Base-by-base conservation (phyloP, 2,888 invertebrate species). In the Pollenia griseotomentosa region DNA sequence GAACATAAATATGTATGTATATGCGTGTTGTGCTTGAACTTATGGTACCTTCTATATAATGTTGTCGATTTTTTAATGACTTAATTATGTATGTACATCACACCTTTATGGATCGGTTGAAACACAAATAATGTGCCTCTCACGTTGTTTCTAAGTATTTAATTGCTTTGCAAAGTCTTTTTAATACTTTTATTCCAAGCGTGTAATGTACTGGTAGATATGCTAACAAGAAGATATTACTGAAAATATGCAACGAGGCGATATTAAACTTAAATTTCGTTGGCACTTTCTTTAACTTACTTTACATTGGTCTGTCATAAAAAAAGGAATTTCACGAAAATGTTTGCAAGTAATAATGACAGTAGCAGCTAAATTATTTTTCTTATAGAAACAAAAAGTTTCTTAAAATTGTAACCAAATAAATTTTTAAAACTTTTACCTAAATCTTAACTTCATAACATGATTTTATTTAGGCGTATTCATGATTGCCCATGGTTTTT, bases 1-100 rank as follows among this genome's bases (percentile, higher is more conserved):
- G n/a, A 23, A 4, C 6, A 33, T 33, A 46, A 59, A 66, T 65
- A 65, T 2, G 23, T 48, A 33, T 70, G 66, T 59, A 40, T 61
- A 42, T 73, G 57, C 55, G 74, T 74, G 40, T 55, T 61, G 48
- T 74, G 6, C 40, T 74, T 74, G 84, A 79, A 80, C 79, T 79
- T 63, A 61, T 63, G 42, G 74, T 75, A 61, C 53, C 61, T 80
- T 46, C 23, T 19, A 14, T n/a, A 51, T 42, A 70, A 53, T 53
- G 33, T 42, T 55, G 68, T 48, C 57, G 42, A 80, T 75, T 75
- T 75, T 80, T 42, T 80, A 80, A 80, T 70, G 74, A 85, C 80
- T 80, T 80, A 70, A 85, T 80, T 85, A 80, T 80, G 84, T 85
- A 85, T 75, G 80, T 85, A 63, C 75, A 79, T 79, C 74, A 79